phyloP scores from a whole-genome alignment of 2,113 vertebrate species.

The Protobothrops flavoviridis region DNA sequence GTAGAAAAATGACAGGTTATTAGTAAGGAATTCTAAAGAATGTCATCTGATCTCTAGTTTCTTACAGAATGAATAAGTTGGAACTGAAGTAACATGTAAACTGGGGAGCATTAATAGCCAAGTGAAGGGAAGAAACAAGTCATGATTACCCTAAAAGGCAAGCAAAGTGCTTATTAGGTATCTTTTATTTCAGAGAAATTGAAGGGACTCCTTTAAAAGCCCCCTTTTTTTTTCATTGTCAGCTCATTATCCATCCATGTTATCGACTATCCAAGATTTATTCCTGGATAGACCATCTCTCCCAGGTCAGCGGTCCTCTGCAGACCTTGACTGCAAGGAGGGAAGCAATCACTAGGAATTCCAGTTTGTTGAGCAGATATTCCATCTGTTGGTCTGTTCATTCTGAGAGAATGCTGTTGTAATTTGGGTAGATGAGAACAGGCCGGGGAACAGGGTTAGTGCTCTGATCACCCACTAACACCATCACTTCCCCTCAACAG shows the following conservation, averaged over 20 bases:
- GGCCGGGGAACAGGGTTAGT: background rate
- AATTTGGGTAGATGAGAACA: background rate
- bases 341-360: background rate
- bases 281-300: background rate
- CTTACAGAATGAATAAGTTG: background rate
- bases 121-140: background rate
- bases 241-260: background rate
- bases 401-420: background rate
- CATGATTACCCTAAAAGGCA: background rate
- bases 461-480: background rate
- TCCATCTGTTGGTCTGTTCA: background rate
- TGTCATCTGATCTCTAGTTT: background rate
- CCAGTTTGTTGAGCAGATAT: background rate
- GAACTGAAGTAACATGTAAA: background rate
- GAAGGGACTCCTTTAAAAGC: background rate
- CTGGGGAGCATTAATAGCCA: background rate
- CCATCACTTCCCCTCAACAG: background rate
- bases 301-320: background rate
- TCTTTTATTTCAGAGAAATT: background rate
- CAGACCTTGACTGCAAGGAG: background rate
- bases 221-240: background rate
- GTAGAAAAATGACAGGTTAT: background rate
- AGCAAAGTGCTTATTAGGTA: background rate
- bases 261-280: background rate
- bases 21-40: background rate